A percentile compares a stretch with the other conserved stretches of the same genome.
phyloP scores from a whole-genome alignment of 1,140 invertebrate species.

The Holotrichia oblita region DNA sequence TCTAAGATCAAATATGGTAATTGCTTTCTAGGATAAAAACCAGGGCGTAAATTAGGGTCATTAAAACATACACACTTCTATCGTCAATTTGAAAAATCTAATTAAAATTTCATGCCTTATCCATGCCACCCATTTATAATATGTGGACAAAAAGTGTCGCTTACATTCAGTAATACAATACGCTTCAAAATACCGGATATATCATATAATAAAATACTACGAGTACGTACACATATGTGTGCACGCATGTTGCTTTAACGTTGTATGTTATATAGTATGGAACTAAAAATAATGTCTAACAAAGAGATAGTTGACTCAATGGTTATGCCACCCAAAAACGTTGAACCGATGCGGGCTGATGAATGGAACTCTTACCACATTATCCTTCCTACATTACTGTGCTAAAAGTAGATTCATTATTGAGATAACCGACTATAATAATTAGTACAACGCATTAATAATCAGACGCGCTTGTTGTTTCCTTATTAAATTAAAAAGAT shows the following conservation, averaged over 20 bases:
- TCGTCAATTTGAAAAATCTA: background rate
- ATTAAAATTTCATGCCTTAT: background rate
- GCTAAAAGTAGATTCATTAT: background rate
- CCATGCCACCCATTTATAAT: background rate
- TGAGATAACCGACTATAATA: background rate
- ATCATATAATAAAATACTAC: conserved; percentile 26
- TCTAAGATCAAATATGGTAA: too few species aligned
- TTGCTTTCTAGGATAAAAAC: too few species aligned
- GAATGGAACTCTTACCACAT: background rate
- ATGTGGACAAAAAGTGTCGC: conserved; percentile 5
- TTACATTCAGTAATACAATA: conserved; percentile 6
- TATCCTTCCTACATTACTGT: background rate
- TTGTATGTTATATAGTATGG: background rate
- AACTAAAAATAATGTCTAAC: conserved; percentile 31
- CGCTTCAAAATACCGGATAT: background rate
- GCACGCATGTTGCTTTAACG: background rate
- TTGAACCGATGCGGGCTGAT: background rate
- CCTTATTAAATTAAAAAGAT: background rate
- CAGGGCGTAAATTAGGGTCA: too few species aligned
- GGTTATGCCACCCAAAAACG: background rate
- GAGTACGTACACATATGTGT: conserved; percentile 16
- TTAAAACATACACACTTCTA: background rate
- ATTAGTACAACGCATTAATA: background rate
- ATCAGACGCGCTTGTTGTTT: background rate
- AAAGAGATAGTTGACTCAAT: conserved; percentile 22